These are phyloP conservation scores for Heliothis peltigera DNA, from an alignment of 2,888 invertebrate genomes.

Conservation along the genomic window DNA sequence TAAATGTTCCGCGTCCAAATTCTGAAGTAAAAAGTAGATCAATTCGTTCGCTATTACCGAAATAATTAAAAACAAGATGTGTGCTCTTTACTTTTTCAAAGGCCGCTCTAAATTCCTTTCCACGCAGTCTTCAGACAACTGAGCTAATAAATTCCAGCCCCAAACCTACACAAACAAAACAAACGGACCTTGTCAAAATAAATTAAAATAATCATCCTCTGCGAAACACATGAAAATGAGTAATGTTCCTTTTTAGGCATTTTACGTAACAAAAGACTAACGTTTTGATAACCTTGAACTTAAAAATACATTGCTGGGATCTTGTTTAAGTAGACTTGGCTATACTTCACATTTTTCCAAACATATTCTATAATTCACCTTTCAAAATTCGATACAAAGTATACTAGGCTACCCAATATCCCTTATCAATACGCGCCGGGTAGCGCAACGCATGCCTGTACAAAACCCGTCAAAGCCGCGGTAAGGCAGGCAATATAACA, in stretches of 20 bases:
- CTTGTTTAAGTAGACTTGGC: conserved; percentile 11
- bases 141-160: conserved; percentile 43
- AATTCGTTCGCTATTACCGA: conserved; percentile 15
- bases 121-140: conserved; percentile 29
- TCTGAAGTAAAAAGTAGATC: conserved; percentile 56
- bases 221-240: conserved; percentile 43
- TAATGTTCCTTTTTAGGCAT: conserved; percentile 32
- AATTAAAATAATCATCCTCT: conserved; percentile 42
- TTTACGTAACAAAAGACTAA: conserved; percentile 45
- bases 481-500: conserved; percentile 59
- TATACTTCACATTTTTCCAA: conserved; percentile 12
- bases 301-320: conserved; percentile 28
- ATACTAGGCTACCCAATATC: conserved; percentile 35
- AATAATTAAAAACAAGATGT: conserved; percentile 20
- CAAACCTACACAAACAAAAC: conserved; percentile 47
- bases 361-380: conserved; percentile 31
- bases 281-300: conserved; percentile 49
- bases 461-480: conserved; percentile 55
- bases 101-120: conserved; percentile 17
- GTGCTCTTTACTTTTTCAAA: conserved; percentile 19
- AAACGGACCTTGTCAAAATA: conserved; percentile 50
- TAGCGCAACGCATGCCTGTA: conserved; percentile 22
- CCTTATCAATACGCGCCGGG: conserved; percentile 51
- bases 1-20: conserved; percentile 47
- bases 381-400: conserved; percentile 26